phyloP scores from a whole-genome alignment of 2,888 invertebrate genomes.

The Bursaphelenchus okinawaensis region DNA sequence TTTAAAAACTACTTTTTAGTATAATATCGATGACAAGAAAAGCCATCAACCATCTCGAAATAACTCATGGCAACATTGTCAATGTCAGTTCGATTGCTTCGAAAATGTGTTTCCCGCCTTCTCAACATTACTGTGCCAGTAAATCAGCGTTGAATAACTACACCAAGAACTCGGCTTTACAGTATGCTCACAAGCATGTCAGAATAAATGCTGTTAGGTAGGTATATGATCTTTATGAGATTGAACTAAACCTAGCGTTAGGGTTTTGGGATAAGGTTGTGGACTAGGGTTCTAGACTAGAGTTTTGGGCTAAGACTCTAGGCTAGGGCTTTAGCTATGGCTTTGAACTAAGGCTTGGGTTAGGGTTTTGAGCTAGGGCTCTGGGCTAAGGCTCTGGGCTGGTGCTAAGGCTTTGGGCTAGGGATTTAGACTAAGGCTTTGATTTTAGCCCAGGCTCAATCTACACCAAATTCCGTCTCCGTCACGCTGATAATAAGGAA shows the following conservation, averaged over 20 bases:
- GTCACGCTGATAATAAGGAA: background rate
- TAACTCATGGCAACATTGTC: conserved; percentile 22
- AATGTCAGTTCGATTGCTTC: background rate
- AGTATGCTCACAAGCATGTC: conserved; percentile 17
- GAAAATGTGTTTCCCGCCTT: background rate
- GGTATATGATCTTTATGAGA: too few relatives aligned
- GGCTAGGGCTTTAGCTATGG: background rate
- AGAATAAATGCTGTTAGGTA: conserved; percentile 21
- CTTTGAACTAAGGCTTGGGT: too few relatives aligned
- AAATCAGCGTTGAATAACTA: conserved; percentile 11
- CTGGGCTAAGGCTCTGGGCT: background rate
- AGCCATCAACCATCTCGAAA: conserved; percentile 16
- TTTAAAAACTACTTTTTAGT: too few relatives aligned
- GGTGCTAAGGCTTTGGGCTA: background rate
- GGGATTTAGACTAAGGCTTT: background rate
- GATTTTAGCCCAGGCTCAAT: conserved; percentile 11
- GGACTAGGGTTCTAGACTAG: background rate
- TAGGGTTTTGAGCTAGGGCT: background rate
- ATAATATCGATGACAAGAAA: conserved; percentile 11
- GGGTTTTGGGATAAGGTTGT: background rate
- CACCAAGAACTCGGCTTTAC: conserved; percentile 14
- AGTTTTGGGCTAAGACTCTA: background rate
- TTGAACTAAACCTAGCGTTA: background rate
- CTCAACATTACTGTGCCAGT: background rate
- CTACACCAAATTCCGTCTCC: conserved; percentile 6